phyloP scores from a whole-genome alignment of 2,113 vertebrate genomes.

The Copsychus sechellarum region DNA sequence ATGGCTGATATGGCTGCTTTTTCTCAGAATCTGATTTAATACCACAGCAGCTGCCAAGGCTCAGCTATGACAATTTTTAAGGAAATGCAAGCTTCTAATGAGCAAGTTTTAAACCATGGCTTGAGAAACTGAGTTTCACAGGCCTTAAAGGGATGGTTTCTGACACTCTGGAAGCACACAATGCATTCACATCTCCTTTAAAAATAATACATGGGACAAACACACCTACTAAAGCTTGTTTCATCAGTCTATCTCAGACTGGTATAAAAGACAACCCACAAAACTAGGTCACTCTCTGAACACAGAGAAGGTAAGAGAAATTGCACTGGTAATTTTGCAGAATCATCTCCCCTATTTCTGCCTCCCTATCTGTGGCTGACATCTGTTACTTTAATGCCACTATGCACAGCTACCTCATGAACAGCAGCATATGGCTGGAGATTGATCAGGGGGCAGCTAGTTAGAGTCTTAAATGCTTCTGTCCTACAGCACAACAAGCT shows the following conservation, averaged over 20 bases:
- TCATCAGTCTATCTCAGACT: not conserved
- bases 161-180: not conserved
- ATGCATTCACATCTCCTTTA: not conserved
- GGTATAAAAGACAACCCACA: not conserved
- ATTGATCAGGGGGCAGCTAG: not conserved
- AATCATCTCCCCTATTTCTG: not conserved
- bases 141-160: not conserved
- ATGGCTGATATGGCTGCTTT: not conserved
- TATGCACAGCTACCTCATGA: not conserved
- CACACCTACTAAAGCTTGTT: not conserved
- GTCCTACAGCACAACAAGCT: not conserved
- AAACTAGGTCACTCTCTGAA: conserved; percentile 25
- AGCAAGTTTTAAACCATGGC: not conserved
- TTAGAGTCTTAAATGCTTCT: not conserved
- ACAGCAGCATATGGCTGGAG: not conserved
- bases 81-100: not conserved
- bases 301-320: not conserved
- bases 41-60: not conserved
- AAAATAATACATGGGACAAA: not conserved
- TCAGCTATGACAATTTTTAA: not conserved
- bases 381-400: conserved; percentile 26
- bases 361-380: not conserved
- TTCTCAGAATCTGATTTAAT: conserved; percentile 34
- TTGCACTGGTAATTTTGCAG: not conserved
- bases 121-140: not conserved